phyloP scores from a whole-genome alignment of 2,113 vertebrate species.

The Urocynchramus pylzowi region DNA sequence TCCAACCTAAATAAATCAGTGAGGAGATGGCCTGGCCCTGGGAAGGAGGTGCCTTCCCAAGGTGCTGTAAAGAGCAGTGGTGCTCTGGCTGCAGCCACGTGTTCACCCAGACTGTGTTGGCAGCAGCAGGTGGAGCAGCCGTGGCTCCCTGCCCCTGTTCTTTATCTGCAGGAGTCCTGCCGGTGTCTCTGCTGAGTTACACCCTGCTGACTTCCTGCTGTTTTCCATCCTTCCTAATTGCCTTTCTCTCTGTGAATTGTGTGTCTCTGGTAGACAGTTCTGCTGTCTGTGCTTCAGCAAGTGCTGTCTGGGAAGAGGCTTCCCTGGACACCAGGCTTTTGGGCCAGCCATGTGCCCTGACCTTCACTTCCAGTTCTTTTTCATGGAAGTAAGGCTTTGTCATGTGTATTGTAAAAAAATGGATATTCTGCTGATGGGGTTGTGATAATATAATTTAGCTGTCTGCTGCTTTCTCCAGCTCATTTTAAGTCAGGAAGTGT shows the following conservation, averaged over 20 bases:
- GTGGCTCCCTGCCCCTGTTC: not conserved
- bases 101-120: rapidly evolving
- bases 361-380: not conserved
- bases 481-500: not conserved
- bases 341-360: not conserved
- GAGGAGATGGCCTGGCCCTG: rapidly evolving
- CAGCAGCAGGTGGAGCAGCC: not conserved
- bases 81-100: rapidly evolving
- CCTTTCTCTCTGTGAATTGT: not conserved
- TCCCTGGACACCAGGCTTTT: not conserved
- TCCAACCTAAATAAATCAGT: not conserved
- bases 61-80: not conserved
- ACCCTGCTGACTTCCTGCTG: not conserved
- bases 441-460: not conserved
- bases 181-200: not conserved
- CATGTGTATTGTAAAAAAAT: not conserved
- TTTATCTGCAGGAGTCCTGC: not conserved
- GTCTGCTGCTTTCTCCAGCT: not conserved
- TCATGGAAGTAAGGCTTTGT: not conserved
- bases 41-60: not conserved
- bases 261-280: not conserved
- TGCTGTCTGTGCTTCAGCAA: not conserved
- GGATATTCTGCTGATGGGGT: not conserved
- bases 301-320: not conserved
- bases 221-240: not conserved